Base-by-base conservation (phyloP, 2,113 vertebrate species). In the Corapipo altera region DNA sequence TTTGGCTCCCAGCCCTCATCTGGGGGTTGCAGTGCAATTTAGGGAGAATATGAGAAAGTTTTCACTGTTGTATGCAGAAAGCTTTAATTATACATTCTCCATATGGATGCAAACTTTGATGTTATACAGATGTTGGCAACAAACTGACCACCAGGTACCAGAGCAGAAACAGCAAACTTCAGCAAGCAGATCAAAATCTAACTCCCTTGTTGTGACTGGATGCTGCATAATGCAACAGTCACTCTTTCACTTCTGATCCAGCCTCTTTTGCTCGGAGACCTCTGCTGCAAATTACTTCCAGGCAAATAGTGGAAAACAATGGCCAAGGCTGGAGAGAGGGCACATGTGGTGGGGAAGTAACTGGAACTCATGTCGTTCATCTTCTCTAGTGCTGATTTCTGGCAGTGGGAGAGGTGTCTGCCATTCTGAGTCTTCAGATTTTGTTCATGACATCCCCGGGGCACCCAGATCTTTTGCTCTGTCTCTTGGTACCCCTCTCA, bases 51-150 rank as follows among this genome's bases (percentile, higher is more conserved):
- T 78, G 91, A 96, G 84, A 92, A 96, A 97, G 89, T 94, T 96
- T 95, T 97, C 92, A 70, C 82, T 88, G 85, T 94, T 86, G 54
- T 75, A 52, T 79, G 89, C 91, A 92, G 91, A 84, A 93, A 92
- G 87, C 89, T 96, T 95, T 93, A 92, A 96, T 95, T 96, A 95
- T 95, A 91, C 81, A 96, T 94, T 81, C 84, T 96, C 91, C 91
- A 87, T 89, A 91, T 85, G 83, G 89, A 93, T 93, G 89, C 74
- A 80, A 95, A 71, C 86, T 61, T 93, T 95, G 86, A 93, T 94
- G 85, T 51, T 92, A 64, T 72, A 92, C 95, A 95, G 96, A 96
- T 96, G 96, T 92, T 95, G 95, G 88, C 91, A 93, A 89, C 2
- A 27, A 93, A 88, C 85, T 96, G 93, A 93, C 84, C 90, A 87